These are phyloP conservation scores for Nymphicus hollandicus DNA, from an alignment of 2,113 vertebrate species.

Conservation along the genomic window DNA sequence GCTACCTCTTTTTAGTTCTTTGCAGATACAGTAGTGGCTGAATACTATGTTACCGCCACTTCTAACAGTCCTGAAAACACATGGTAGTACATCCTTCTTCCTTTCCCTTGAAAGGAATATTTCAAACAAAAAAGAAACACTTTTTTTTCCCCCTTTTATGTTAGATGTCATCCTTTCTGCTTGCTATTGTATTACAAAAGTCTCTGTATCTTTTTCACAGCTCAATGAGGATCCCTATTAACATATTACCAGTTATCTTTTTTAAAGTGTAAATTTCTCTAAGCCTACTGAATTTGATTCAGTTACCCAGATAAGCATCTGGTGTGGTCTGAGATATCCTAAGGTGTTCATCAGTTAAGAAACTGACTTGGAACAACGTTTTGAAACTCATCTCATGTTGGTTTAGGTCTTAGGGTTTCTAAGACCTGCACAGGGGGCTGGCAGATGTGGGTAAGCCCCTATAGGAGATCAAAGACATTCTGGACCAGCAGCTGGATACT, in stretches of 20 bases:
- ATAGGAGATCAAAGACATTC: slow-evolving; percentile 15
- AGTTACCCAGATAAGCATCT: neutral
- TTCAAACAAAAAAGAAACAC: neutral
- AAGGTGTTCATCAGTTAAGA: slow-evolving; percentile 1
- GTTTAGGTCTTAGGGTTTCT: neutral
- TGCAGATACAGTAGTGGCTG: neutral
- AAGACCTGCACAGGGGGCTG: neutral
- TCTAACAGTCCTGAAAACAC: neutral
- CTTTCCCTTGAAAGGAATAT: neutral
- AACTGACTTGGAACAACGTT: neutral
- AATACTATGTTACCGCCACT: neutral
- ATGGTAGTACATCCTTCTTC: neutral
- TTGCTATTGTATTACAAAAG: neutral
- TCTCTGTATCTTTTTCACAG: neutral
- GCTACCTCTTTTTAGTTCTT: neutral
- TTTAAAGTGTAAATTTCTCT: neutral
- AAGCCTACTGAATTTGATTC: neutral
- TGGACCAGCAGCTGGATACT: slow-evolving; percentile 16
- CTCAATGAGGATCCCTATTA: neutral
- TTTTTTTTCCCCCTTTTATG: neutral
- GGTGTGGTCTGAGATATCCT: neutral
- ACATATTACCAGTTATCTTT: neutral
- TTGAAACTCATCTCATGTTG: neutral
- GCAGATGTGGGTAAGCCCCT: neutral
- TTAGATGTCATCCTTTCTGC: neutral